phyloP scores from a whole-genome alignment of 2,888 invertebrate species.

The Hirtodrosophila confusa region DNA sequence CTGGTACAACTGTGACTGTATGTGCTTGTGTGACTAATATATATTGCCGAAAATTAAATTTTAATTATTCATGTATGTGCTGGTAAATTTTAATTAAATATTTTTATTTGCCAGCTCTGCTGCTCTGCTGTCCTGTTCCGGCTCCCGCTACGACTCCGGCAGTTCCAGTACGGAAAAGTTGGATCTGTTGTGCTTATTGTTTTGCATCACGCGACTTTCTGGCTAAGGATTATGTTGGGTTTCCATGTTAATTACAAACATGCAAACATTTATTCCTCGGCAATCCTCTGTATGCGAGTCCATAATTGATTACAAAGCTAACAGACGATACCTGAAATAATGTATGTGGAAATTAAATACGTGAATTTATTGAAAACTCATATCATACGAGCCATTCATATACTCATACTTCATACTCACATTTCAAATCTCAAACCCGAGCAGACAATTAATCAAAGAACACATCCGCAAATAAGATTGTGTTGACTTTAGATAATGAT shows the following conservation, averaged over 20 bases:
- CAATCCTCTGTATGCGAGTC: constrained; percentile 2
- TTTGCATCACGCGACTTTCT: constrained; percentile 44
- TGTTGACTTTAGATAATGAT: too few species aligned
- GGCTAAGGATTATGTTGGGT: constrained; percentile 53
- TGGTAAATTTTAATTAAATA: constrained; percentile 77
- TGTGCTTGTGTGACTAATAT: constrained; percentile 47
- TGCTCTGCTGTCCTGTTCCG: not conserved
- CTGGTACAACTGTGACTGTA: constrained; percentile 4
- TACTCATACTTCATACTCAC: too few species aligned
- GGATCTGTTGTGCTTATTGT: constrained; percentile 34
- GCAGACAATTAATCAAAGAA: too few species aligned
- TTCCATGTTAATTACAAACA: constrained; percentile 61
- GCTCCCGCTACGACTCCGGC: not conserved
- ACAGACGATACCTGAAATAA: not conserved
- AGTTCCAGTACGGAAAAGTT: constrained; percentile 2
- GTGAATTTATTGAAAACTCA: too few species aligned
- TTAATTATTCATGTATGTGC: constrained; percentile 73
- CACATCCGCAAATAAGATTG: too few species aligned
- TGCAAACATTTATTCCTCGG: constrained; percentile 42
- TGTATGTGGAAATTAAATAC: not conserved
- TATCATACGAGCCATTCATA: too few species aligned
- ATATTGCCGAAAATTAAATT: constrained; percentile 75
- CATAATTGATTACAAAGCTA: constrained; percentile 26
- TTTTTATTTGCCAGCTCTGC: constrained; percentile 59
- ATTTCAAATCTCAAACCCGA: too few species aligned